Base-by-base conservation (phyloP, 2,113 vertebrate species). In the Sphaerodactylus townsendi region DNA sequence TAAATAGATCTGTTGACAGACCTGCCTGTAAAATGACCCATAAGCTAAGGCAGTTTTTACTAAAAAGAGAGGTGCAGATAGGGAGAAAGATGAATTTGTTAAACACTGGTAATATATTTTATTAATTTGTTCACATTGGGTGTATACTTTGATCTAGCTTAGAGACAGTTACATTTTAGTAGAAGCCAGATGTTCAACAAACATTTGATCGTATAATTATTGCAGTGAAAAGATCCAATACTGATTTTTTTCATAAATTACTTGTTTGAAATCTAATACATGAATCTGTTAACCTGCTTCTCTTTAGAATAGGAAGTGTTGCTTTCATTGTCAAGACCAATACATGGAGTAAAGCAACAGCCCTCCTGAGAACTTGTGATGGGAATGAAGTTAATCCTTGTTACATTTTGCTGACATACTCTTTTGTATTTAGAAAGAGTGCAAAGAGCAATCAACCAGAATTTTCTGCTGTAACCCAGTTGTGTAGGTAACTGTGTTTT, bases 391-490 rank as follows among this genome's bases (percentile, higher is more conserved):
- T 44, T 77, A 75, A 73, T 59, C 74, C 65, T 77, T 70, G 65
- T 70, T 84, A 69, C 71, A 84, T 77, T 84, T 48, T 35, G 33
- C 50, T 77, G 64, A 69, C 70, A 48, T 39, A 56, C 28, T 56
- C 17, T 62, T 83, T 66, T 68, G 46, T 70, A 33, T 6, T 21
- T 10, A 77, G 65, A 69, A 46, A 77, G 71, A 69, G 48, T 65
- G 48, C 71, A 86, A 68, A 69, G 48, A 59, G 64, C n/a, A 75
- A 75, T 33, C 62, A 75, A 30, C 46, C 64, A 30, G 44, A 75
- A 50, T 69, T 85, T 81, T 74, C 37, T 48, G 78, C 39, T 80
- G 72, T 69, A 65, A 59, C 72, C 78, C 73, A 76, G 37, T 46
- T 81, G 78, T 76, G 37, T 46, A 14, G 2, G 64, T 25, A 84